Evolutionary conservation across 2,797 vertebrate species (phyloP).

Genomic region (Ptychadena robeensis): DNA sequence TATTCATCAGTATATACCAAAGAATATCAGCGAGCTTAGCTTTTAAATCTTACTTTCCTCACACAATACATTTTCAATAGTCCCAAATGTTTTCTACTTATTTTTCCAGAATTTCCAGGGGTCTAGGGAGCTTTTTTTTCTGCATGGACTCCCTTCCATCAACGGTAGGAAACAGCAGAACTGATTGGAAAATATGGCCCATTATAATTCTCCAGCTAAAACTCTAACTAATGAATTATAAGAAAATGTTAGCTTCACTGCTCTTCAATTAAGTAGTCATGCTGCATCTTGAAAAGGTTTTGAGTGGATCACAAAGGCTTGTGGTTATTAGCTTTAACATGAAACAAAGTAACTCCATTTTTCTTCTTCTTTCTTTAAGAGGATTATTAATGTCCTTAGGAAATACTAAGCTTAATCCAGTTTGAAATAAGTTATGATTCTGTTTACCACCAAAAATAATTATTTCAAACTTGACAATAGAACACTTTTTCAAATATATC

Average conservation of each 20-base stretch:
- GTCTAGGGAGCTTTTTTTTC: background rate
- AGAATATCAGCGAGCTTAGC: no score
- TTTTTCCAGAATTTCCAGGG: background rate
- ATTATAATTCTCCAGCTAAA: background rate
- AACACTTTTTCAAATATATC: slow-evolving; percentile 34
- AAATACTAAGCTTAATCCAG: slow-evolving; percentile 62
- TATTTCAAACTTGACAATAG: slow-evolving; percentile 48
- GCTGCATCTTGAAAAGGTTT: slow-evolving; percentile 55
- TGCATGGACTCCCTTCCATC: background rate
- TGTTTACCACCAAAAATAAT: slow-evolving; percentile 57
- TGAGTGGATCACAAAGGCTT: slow-evolving; percentile 53
- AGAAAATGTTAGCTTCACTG: slow-evolving; percentile 29
- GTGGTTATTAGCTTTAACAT: slow-evolving; percentile 51
- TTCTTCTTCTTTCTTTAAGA: slow-evolving; percentile 52
- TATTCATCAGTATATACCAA: no score
- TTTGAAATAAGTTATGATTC: slow-evolving; percentile 59
- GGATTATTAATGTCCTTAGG: slow-evolving; percentile 61
- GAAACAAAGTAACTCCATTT: slow-evolving; percentile 51
- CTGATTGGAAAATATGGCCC: slow-evolving; percentile 11
- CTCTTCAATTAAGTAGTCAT: slow-evolving; percentile 48
- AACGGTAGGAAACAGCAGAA: background rate
- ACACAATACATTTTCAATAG: background rate
- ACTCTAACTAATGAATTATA: slow-evolving; percentile 16
- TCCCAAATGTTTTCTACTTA: background rate
- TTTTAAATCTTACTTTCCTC: background rate